These are phyloP conservation scores for Sandelia bainsii DNA, from an alignment of 2,797 vertebrate species.

Conservation along the genomic window DNA sequence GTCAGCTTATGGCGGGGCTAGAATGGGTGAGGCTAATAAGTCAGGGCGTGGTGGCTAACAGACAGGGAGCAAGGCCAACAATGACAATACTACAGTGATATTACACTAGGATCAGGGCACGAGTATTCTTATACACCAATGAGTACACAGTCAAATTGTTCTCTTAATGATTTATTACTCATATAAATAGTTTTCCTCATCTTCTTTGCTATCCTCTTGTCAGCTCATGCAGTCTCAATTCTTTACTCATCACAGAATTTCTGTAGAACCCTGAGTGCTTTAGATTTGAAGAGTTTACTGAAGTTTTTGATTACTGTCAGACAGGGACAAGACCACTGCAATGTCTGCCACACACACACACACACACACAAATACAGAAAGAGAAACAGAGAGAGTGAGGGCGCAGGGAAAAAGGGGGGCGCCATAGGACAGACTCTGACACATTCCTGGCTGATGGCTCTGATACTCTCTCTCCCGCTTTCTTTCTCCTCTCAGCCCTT, in stretches of 20 bases:
- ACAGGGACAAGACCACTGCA: constrained; percentile 79
- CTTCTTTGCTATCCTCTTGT: constrained; percentile 29
- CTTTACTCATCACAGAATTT: constrained; percentile 72
- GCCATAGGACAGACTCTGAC: constrained; percentile 83
- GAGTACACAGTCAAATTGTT: constrained; percentile 44
- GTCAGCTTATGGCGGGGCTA: constrained; percentile 42
- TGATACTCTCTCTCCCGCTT: constrained; percentile 72
- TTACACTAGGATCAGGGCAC: constrained; percentile 45
- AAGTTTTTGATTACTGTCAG: constrained; percentile 83
- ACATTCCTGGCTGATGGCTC: constrained; percentile 84
- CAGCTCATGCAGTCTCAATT: constrained; percentile 36
- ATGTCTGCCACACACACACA: constrained; percentile 66
- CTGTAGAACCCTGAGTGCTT: constrained; percentile 71
- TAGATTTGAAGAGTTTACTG: constrained; percentile 82
- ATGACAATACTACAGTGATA: constrained; percentile 70
- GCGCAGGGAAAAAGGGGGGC: constrained; percentile 65
- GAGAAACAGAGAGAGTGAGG: constrained; percentile 70
- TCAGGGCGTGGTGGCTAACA: constrained; percentile 77
- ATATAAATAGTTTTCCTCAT: constrained; percentile 9
- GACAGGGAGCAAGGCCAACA: constrained; percentile 62
- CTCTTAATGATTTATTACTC: constrained; percentile 56
- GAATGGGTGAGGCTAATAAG: constrained; percentile 62
- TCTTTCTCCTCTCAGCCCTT: constrained; percentile 73
- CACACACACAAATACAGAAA: constrained; percentile 61
- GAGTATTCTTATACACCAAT: constrained; percentile 30